Conservation (phyloP, 2,797 vertebrate species). For the Clarias fuscus region DNA sequence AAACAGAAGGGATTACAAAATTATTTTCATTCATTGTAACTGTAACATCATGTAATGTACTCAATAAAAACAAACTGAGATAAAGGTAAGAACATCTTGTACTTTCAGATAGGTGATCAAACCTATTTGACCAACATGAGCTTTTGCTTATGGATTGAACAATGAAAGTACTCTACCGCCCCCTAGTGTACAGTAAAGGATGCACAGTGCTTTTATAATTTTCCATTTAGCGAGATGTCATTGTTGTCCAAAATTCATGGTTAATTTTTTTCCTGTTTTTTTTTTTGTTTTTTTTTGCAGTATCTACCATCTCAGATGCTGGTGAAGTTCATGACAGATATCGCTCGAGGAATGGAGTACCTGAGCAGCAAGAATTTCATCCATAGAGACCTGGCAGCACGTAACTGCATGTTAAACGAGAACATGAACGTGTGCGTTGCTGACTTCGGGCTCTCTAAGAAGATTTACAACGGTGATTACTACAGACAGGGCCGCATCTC, state of each 20-base stretch:
- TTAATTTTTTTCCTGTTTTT: neutral
- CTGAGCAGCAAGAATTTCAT: slow-evolving; percentile 89
- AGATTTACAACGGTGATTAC: slow-evolving; percentile 93
- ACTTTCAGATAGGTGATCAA: neutral
- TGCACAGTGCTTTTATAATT: neutral
- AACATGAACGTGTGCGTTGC: slow-evolving; percentile 93
- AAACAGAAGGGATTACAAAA: neutral
- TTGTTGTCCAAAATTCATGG: neutral
- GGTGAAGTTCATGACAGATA: slow-evolving; percentile 91
- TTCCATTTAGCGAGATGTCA: neutral
- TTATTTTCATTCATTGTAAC: neutral
- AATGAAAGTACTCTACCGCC: slow-evolving; percentile 50
- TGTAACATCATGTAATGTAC: no score
- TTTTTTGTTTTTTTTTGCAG: slow-evolving; percentile 62
- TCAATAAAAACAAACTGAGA: neutral
- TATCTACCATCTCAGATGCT: slow-evolving; percentile 87
- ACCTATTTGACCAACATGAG: neutral
- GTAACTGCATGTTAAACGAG: slow-evolving; percentile 96
- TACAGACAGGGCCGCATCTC: slow-evolving; percentile 91
- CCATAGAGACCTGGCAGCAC: slow-evolving; percentile 88
- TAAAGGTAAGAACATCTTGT: neutral
- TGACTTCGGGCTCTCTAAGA: slow-evolving; percentile 92
- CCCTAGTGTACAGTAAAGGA: slow-evolving; percentile 57
- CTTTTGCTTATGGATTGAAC: neutral
- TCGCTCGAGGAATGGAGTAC: slow-evolving; percentile 91